These are phyloP conservation scores for Heliconius erato DNA, from an alignment of 2,888 invertebrate species.

Conservation along the genomic window DNA sequence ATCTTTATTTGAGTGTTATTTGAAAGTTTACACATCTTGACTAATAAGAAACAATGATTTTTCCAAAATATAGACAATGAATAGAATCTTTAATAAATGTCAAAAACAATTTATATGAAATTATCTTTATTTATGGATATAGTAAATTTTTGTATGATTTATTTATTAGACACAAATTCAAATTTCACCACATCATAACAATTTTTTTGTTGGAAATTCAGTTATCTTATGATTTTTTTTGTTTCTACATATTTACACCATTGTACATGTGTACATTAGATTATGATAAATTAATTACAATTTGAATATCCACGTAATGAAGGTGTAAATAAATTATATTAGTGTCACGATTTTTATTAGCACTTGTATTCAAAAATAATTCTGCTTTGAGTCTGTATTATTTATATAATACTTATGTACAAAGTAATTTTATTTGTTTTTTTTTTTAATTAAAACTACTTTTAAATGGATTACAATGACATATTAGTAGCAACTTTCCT, in stretches of 20 bases:
- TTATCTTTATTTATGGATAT: not conserved
- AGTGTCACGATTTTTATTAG: not conserved
- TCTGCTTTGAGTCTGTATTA: too few relatives aligned
- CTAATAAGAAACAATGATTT: not conserved
- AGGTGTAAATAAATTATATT: not conserved
- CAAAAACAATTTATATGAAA: not conserved
- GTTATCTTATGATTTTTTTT: not conserved
- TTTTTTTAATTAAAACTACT: not conserved
- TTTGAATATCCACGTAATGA: not conserved
- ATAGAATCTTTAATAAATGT: not conserved
- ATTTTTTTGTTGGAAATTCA: not conserved
- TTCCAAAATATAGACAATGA: not conserved
- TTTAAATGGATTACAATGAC: not conserved
- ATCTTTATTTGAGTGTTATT: not conserved
- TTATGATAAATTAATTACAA: not conserved
- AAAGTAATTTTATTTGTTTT: not conserved
- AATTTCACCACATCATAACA: too few relatives aligned
- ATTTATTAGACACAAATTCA: not conserved
- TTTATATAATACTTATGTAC: too few relatives aligned
- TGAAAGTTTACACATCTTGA: not conserved
- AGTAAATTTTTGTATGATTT: too few relatives aligned
- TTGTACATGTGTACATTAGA: not conserved
- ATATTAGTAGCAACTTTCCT: not conserved
- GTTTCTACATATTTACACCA: not conserved
- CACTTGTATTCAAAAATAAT: not conserved